Evolutionary conservation across 2,797 vertebrate species (phyloP), one percentile per base, ranked within the genome.

Genomic region (Hylomyscus alleni): DNA sequence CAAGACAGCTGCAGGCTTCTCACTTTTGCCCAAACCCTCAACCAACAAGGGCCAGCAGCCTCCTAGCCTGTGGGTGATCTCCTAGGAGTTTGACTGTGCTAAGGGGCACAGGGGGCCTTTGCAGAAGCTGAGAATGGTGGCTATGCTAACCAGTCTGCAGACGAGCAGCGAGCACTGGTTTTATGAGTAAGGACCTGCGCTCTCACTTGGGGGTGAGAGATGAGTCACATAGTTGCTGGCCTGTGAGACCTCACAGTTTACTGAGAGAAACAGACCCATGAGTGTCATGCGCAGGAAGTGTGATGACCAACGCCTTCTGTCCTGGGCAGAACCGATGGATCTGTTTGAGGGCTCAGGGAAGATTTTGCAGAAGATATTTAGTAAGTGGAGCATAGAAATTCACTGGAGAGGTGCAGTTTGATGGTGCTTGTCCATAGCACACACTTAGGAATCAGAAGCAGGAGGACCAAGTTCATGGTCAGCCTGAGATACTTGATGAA

Each of bases 141-240:
- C 47, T 81, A 82, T 6, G 60, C 58, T 78, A 90, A 58, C 72
- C 67, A 47, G 80, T 34, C 54, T 81, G 50, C 85, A 19, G 93
- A n/a, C 60, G 29, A 54, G 76, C 56, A 62, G 60, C n/a, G 37
- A 94, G 82, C 77, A 47, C 90, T 89, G 88, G 24, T 76, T 56
- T 56, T 93, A 86, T 96, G 94, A 96, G 72, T 93, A 94, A 93
- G 84, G 81, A 60, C 89, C 78, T 72, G 90, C 47, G 50, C 91
- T 96, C 52, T 78, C 80, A 65, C 95, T 34, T 67, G 19, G 90
- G 89, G 40, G 40, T 67, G 37, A 78, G 72, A 83, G 40, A 92
- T 95, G 97, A 98, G 96, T 98, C 97, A 97, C 85, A 80, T 0
- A 2, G 90, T 94, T 91, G 87, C 93, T 62, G 58, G 78, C 75